These are phyloP conservation scores for Rhea americana DNA, from an alignment of 2,113 vertebrate genomes.

Conservation along the genomic window DNA sequence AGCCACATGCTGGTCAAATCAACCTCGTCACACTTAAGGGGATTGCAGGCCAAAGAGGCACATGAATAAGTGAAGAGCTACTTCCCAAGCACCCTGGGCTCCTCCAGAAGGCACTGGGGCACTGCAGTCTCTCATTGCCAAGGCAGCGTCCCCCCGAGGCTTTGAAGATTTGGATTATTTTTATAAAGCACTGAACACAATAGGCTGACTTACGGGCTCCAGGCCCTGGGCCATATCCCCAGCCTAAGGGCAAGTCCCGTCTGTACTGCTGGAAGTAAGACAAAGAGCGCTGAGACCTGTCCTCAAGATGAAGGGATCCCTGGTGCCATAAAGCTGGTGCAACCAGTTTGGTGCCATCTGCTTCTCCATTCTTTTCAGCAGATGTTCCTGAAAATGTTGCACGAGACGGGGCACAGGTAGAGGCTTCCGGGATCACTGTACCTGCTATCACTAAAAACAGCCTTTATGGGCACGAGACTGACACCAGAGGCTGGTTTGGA, in stretches of 20 bases:
- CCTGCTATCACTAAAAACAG: neutral
- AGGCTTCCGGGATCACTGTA: neutral
- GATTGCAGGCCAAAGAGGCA: conserved; percentile 10
- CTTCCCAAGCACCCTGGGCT: neutral
- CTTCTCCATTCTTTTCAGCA: neutral
- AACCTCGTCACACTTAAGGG: conserved; percentile 22
- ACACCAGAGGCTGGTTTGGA: neutral
- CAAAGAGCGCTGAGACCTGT: neutral
- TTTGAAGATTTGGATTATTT: neutral
- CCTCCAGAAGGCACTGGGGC: neutral
- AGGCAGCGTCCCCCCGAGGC: neutral
- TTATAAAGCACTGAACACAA: neutral
- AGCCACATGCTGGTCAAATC: conserved; percentile 10
- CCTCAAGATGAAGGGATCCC: neutral
- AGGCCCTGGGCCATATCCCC: neutral
- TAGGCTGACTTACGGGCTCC: neutral
- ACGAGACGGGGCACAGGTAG: neutral
- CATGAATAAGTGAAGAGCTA: conserved; percentile 8
- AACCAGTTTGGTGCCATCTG: neutral
- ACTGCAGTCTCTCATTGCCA: neutral
- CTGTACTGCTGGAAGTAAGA: neutral
- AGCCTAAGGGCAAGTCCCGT: neutral
- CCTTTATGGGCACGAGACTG: neutral
- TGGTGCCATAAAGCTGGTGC: neutral
- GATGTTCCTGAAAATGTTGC: neutral